Evolutionary conservation across 2,888 invertebrate genomes (phyloP).

Genomic region (Eupithecia exiguata): DNA sequence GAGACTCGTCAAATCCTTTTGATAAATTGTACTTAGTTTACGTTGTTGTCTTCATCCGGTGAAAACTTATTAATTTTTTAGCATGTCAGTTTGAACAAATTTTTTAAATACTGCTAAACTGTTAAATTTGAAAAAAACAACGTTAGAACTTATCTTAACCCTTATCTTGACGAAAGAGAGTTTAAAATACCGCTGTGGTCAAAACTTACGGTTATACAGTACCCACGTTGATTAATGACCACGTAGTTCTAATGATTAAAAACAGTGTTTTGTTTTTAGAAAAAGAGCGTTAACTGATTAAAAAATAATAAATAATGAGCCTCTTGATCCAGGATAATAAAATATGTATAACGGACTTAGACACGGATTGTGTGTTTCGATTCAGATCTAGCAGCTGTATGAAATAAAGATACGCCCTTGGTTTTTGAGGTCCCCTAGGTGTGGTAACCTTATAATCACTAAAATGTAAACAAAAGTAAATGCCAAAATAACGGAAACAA

Average conservation of each 20-base stretch:
- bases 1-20: not conserved
- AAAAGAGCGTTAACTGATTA: constrained; percentile 74
- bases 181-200: constrained; percentile 21
- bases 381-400: not conserved
- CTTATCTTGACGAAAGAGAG: constrained; percentile 22
- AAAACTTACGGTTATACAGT: constrained; percentile 42
- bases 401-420: not conserved
- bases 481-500: not conserved
- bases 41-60: not conserved
- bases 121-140: not conserved
- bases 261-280: constrained; percentile 70
- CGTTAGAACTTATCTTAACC: not conserved
- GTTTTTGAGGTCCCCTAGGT: too few species aligned
- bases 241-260: constrained; percentile 61
- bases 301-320: constrained; percentile 71
- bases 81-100: constrained; percentile 12
- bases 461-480: not conserved
- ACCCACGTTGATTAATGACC: constrained; percentile 66
- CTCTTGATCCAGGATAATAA: constrained; percentile 46
- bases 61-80: not conserved
- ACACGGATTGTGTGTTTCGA: not conserved
- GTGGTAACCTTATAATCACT: not conserved
- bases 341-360: constrained; percentile 31
- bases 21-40: not conserved
- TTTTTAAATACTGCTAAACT: constrained; percentile 27